Evolutionary conservation across 2,888 invertebrate species (phyloP), one percentile per base, ranked within the genome.

Genomic region (Augiades crinisus): DNA sequence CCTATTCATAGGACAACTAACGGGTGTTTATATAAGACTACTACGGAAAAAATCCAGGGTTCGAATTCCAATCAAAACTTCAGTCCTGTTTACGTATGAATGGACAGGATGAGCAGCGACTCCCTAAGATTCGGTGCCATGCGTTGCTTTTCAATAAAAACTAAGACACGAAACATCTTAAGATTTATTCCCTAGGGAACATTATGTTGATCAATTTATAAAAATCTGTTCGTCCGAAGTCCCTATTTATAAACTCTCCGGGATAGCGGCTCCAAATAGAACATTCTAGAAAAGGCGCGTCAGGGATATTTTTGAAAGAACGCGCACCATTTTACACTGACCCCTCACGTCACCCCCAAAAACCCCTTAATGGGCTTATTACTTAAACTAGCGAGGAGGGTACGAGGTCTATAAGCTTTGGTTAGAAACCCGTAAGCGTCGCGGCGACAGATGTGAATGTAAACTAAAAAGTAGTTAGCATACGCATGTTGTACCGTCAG

Each of bases 371-470:
- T 41, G 47, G 21, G 21, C 33, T 16, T 21, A 22, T 17, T 24
- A 21, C n/a, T 33, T 21, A 5, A 7, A 22, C 14, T 6, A 21
- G 33, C 12, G 31, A 33, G n/a, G 47, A 31, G 13, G 16, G 38
- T 14, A n/a, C 16, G 21, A 16, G 47, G 8, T 41, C 40, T 22
- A 16, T 8, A 3, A 22, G 7, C n/a, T 14, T 17, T 41, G 47
- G 47, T 30, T 4, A 1, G 33, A 22, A 40, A 7, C 57, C 65
- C 73, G 75, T 73, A 75, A 76, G 74, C 81, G 72, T 71, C 74
- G 79, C 73, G 85, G 81, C 77, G 86, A 87, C 87, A 85, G 84
- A 87, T 85, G 86, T 80, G 76, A 70, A 75, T 72, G 75, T 81
- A 78, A 78, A 83, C 81, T 76, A 72, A 81, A 82, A 84, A 83